A percentile compares a stretch with the other conserved stretches of the same genome.
These are phyloP conservation scores for Stomorhina lunata DNA, from an alignment of 2,888 invertebrate species.

Conservation along the genomic window DNA sequence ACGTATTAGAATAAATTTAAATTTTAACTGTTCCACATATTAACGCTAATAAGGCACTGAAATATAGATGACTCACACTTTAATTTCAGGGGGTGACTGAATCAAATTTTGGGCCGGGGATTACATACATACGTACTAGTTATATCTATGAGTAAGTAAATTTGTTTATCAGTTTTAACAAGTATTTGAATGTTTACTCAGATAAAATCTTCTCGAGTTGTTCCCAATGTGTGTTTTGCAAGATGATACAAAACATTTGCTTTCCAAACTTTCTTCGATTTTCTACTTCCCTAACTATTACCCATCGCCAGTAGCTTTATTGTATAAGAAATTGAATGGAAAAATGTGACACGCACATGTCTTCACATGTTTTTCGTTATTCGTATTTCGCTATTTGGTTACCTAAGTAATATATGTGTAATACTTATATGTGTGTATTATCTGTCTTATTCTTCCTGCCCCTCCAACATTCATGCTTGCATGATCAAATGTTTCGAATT, in stretches of 20 bases:
- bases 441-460: neutral
- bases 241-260: neutral
- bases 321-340: neutral
- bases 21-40: no score
- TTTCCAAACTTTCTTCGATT: conserved; percentile 43
- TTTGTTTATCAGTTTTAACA: neutral
- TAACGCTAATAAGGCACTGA: no score
- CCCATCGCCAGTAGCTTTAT: neutral
- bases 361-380: neutral
- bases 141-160: conserved; percentile 5
- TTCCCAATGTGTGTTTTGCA: neutral
- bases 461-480: conserved; percentile 1
- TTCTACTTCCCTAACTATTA: neutral
- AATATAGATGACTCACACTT: no score
- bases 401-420: neutral
- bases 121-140: no score
- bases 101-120: no score
- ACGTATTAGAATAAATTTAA: no score
- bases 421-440: neutral
- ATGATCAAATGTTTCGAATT: conserved; percentile 40
- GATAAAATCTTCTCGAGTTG: neutral
- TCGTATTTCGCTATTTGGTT: neutral
- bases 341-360: conserved; percentile 11
- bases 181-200: neutral
- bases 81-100: no score